Percentiles rank a stretch among this genome's conserved stretches.
These are phyloP conservation scores for Nemopilema nomurai DNA, from an alignment of 30 jellyfish, hydroid and myxozoan species.

Conservation along the genomic window DNA sequence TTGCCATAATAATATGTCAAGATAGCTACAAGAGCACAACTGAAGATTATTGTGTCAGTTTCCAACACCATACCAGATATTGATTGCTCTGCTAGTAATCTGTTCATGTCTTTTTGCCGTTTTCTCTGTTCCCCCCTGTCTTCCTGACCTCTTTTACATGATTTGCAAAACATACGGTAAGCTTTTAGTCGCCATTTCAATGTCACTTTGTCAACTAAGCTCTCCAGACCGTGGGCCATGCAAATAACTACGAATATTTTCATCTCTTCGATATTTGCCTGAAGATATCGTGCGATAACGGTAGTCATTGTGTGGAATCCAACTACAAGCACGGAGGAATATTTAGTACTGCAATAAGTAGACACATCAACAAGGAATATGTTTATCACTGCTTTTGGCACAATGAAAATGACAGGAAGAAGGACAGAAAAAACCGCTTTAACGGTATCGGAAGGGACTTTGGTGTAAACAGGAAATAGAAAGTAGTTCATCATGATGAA, in stretches of 20 bases:
- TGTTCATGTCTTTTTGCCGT: constrained; percentile 33
- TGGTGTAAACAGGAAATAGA: constrained; percentile 41
- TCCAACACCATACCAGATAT: constrained; percentile 50
- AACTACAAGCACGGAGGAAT: constrained; percentile 28
- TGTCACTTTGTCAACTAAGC: constrained; percentile 46
- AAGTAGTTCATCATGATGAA: constrained; percentile 53
- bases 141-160: constrained; percentile 41
- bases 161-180: constrained; percentile 23
- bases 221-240: constrained; percentile 48
- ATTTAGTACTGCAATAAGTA: constrained; percentile 11
- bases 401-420: constrained; percentile 40
- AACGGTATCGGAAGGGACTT: constrained; percentile 17
- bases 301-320: constrained; percentile 48
- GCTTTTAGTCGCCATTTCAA: constrained; percentile 24
- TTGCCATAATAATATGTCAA: constrained; percentile 29
- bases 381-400: constrained; percentile 52
- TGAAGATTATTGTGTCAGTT: constrained; percentile 46
- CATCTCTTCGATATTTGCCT: constrained; percentile 38
- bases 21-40: constrained; percentile 54
- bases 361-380: constrained; percentile 34
- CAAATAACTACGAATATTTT: constrained; percentile 33
- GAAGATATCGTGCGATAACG: constrained; percentile 39
- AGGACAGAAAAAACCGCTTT: constrained; percentile 50
- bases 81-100: constrained; percentile 59
- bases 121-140: neutral